Evolutionary conservation across 1,140 invertebrate genomes (phyloP), one percentile per base, ranked within the genome.

Genomic region (Hirudo medicinalis): DNA sequence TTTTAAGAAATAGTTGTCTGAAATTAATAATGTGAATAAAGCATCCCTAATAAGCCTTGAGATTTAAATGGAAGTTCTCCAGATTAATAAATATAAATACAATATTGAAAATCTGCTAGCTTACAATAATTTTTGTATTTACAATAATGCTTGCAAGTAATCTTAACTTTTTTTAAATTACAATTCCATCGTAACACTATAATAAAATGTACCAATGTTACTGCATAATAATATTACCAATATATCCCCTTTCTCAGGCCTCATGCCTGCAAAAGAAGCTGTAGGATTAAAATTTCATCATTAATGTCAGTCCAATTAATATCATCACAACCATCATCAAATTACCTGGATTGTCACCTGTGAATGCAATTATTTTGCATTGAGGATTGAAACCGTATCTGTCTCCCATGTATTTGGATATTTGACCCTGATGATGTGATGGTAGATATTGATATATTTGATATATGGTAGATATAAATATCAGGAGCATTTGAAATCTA

Each of bases 321-420:
- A 72, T 19, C 49, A 22, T 54, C 68, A 69, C 8, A 25, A 69
- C 11, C 43, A 49, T 8, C 43, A 49, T 49, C 15, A 49, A 66
- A 70, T 68, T 54, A 82, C 81, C 77, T 69, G 83, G 90, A 86
- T 97, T 97, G 79, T 97, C 94, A 0, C 94, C 94, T 1, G 93
- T 96, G 80, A 94, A 96, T 0, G 91, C 88, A 6, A 92, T 84
- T 8, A 97, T 85, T 78, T 86, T 83, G 79, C 93, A 97, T 5
- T 88, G 83, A 0, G 86, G 78, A 76, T 86, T 83, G 80, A 97
- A 95, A 11, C 89, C 88, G 80, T 92, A 96, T 71, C 91, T 85
- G 76, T 89, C 86, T 0, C 91, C 88, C 81, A 89, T 91, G 82
- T 93, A 96, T 0, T 82, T 74, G 0, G 87, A 87, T 66, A 97